Percentiles rank a stretch among this genome's conserved stretches.
Conservation (phyloP, 35 echinoderm and acorn worm species). For the Heliocidaris erythrogramma region DNA sequence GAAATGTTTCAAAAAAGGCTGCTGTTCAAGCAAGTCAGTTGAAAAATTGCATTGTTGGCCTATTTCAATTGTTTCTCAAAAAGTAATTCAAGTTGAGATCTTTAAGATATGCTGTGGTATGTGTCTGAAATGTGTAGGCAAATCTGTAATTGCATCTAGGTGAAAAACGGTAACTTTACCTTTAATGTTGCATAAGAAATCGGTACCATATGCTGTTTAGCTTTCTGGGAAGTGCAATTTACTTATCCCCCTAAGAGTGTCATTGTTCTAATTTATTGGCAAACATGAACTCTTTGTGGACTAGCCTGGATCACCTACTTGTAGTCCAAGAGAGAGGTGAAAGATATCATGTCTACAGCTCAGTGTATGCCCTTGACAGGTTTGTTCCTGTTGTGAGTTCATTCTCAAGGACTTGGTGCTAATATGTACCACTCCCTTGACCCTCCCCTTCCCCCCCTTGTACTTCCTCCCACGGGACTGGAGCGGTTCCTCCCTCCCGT, state of each 20-base stretch:
- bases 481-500: neutral
- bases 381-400: neutral
- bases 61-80: too few relatives aligned
- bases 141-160: neutral
- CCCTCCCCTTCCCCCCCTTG: slow-evolving; percentile 24
- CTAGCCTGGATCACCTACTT: neutral
- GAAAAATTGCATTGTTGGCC: too few relatives aligned
- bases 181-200: neutral
- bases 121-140: neutral
- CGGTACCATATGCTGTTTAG: neutral
- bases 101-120: neutral
- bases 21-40: too few relatives aligned
- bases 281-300: slow-evolving; percentile 3
- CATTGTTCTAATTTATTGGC: slow-evolving; percentile 11
- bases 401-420: neutral
- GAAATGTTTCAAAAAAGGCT: too few relatives aligned
- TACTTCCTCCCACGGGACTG: neutral
- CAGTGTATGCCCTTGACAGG: neutral
- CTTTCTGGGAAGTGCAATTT: slow-evolving; percentile 4
- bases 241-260: slow-evolving; percentile 11
- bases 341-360: slow-evolving; percentile 1
- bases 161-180: neutral
- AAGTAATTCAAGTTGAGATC: too few relatives aligned
- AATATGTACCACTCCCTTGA: neutral
- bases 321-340: neutral